Percentiles rank a stretch among this genome's conserved stretches.
phyloP scores from a whole-genome alignment of 2,797 vertebrate genomes.

The Malacoraja senta region DNA sequence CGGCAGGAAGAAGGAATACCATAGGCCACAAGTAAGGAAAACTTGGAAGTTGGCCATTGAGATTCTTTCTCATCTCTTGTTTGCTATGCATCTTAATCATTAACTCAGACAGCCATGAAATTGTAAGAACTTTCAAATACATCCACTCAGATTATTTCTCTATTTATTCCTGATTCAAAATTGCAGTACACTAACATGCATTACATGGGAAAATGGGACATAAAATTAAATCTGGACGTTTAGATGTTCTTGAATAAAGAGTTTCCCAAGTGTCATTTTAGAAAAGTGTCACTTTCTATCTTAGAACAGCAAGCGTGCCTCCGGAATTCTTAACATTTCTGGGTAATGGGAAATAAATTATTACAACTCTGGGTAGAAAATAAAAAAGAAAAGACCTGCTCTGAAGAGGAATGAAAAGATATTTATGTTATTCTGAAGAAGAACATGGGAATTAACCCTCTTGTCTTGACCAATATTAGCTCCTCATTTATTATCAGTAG shows the following conservation, averaged over 20 bases:
- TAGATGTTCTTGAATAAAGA: neutral
- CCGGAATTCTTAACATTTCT: neutral
- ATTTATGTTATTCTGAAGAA: too few relatives aligned
- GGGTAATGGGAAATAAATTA: neutral
- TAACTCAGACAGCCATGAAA: neutral
- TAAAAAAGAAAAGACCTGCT: too few relatives aligned
- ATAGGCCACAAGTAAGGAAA: neutral
- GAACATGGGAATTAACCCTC: too few relatives aligned
- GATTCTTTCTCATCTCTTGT: slow-evolving; percentile 16
- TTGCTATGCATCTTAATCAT: slow-evolving; percentile 8
- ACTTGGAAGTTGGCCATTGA: neutral
- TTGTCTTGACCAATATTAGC: neutral
- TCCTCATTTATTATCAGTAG: neutral
- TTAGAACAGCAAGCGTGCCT: neutral
- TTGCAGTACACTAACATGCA: neutral
- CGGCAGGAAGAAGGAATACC: neutral
- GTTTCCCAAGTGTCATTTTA: neutral
- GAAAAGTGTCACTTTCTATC: neutral
- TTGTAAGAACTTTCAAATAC: slow-evolving; percentile 2
- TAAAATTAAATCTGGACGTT: neutral
- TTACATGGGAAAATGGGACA: neutral
- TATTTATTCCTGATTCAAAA: neutral
- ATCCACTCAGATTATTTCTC: slow-evolving; percentile 4
- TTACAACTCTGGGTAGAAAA: too few relatives aligned
- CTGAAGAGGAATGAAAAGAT: too few relatives aligned